These are phyloP conservation scores for Molossus alvarezi DNA, from an alignment of 2,797 vertebrate genomes.

Conservation along the genomic window DNA sequence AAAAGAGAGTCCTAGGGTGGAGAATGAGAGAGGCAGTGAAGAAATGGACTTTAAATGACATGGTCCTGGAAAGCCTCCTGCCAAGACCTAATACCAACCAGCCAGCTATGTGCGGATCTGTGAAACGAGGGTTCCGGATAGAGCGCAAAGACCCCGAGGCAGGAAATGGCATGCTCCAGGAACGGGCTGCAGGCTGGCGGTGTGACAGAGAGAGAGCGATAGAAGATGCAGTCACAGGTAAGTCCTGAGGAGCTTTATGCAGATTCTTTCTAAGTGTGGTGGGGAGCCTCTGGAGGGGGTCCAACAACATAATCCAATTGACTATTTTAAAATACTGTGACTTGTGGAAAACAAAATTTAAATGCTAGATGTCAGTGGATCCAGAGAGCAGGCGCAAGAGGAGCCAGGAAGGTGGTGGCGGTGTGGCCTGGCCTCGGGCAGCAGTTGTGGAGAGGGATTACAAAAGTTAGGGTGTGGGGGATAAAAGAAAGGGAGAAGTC, in stretches of 20 bases:
- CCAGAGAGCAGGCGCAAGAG: neutral
- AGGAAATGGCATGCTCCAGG: neutral
- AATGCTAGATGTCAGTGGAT: neutral
- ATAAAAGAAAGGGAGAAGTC: neutral
- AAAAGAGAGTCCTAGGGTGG: neutral
- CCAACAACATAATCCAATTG: neutral
- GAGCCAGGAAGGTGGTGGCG: neutral
- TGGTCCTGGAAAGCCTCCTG: neutral
- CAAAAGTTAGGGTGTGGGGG: too few relatives aligned
- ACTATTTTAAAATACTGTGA: conserved; percentile 23
- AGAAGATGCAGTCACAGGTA: neutral
- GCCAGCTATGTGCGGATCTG: neutral
- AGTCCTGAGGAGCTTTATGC: neutral
- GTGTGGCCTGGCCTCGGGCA: neutral
- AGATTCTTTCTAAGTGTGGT: neutral
- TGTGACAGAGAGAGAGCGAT: neutral
- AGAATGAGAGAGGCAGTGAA: neutral
- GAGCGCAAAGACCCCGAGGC: neutral
- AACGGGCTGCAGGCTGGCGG: neutral
- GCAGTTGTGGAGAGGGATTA: too few relatives aligned
- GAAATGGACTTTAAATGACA: neutral
- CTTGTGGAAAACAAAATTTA: neutral
- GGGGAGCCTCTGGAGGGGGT: neutral
- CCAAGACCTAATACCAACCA: neutral
- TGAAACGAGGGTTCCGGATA: neutral